Base-by-base conservation (phyloP, 2,797 vertebrate species). In the Smutsia gigantea region DNA sequence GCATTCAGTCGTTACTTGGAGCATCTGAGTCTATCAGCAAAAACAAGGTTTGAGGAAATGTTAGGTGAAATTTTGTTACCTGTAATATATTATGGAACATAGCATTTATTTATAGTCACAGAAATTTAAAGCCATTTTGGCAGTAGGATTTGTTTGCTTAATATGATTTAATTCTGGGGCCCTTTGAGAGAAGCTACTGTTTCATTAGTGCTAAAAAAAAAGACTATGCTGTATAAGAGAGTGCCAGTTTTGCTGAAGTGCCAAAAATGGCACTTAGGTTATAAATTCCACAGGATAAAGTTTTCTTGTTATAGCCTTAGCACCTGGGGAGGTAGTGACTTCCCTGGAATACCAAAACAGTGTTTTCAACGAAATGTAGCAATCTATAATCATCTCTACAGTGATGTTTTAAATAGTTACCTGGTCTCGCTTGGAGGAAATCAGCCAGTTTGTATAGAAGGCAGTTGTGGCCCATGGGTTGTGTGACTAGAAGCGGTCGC, bases 1-100 rank as follows among this genome's bases (percentile, higher is more conserved):
- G 99, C 98, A 99, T 99, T 98, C 99, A 99, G 98, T 99, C 99
- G 1, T 98, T 99, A 91, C 99, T 99, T 96, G 99, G 99, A 98
- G 99, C 99, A 42, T 99, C 99, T 7, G 99, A 99, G 96, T 98
- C 99, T 88, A 99, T 99, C 98, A 98, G 99, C 96, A 99, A 99
- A 99, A 99, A 98, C 98, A 99, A 99, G 99, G 99, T 99, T 98
- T 98, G 99, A 98, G 90, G 55, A 93, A 92, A 83, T 64, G 49
- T 97, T 97, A 90, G 74, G 63, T 96, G 95, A 96, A 94, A 59
- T 53, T 87, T 93, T 96, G 51, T 75, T 97, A 87, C 93, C 61
- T 77, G 0, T 87, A 89, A 68, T 59, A 87, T 95, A 57, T 18
- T 61, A 51, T 81, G 37, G 25, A 77, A 25, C 53, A 46, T 23